Evolutionary conservation across 2,888 invertebrate genomes (phyloP).

Genomic region (Zygothrica quintamaculata): DNA sequence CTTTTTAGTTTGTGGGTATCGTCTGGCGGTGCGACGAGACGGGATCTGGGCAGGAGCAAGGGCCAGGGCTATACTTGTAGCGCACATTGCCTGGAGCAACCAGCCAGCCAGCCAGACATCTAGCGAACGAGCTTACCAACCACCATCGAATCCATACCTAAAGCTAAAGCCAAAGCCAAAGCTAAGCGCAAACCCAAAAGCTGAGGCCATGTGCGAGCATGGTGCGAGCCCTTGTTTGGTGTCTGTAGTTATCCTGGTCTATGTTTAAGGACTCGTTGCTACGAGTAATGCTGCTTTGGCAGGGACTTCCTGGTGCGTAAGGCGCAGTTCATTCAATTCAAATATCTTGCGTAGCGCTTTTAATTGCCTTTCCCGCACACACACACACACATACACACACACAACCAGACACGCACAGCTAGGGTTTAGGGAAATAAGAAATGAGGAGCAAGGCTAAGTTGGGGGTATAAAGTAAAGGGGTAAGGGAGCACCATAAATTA

Average conservation of each 20-base stretch:
- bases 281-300: conserved; percentile 49
- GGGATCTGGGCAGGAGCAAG: conserved; percentile 2
- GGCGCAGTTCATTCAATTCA: conserved; percentile 77
- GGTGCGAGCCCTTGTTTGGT: conserved; percentile 40
- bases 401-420: too few species aligned
- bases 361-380: conserved; percentile 63
- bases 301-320: conserved; percentile 80
- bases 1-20: conserved; percentile 69
- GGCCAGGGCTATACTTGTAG: conserved; percentile 17
- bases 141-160: conserved; percentile 11
- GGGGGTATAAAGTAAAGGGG: neutral
- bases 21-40: conserved; percentile 74
- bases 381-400: conserved; percentile 5
- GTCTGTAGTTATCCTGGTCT: conserved; percentile 34
- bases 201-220: conserved; percentile 47
- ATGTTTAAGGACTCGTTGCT: conserved; percentile 56
- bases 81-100: conserved; percentile 49
- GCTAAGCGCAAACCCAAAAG: conserved; percentile 18
- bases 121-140: too few species aligned
- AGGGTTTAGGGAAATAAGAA: neutral
- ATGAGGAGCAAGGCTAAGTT: neutral
- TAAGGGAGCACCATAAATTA: conserved; percentile 64
- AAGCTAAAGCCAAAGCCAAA: conserved; percentile 15
- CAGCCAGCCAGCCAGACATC: conserved; percentile 47
- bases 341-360: conserved; percentile 69